These are phyloP conservation scores for Pocillopora grandis DNA, from an alignment of 92 coral and sea anemone species.

Conservation along the genomic window DNA sequence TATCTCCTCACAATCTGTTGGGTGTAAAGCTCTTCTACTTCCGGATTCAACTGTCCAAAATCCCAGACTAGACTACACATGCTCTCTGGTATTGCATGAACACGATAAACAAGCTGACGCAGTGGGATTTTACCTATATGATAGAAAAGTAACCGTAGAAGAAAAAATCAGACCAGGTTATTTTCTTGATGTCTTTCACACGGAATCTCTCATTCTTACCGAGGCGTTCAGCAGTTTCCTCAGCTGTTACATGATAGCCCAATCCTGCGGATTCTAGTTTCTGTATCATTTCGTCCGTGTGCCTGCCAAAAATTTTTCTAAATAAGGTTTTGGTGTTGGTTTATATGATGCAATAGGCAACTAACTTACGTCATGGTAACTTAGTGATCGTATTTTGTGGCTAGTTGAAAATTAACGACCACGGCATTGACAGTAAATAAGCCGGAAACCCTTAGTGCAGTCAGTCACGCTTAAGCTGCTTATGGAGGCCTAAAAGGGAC, in stretches of 20 bases:
- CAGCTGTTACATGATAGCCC: slow-evolving; percentile 82
- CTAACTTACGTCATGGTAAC: background rate
- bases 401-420: too few species aligned
- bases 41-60: slow-evolving; percentile 80
- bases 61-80: slow-evolving; percentile 88
- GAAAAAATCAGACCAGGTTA: background rate
- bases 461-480: too few species aligned
- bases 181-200: background rate
- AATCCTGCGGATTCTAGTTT: slow-evolving; percentile 89
- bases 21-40: slow-evolving; percentile 70
- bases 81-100: slow-evolving; percentile 78
- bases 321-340: background rate
- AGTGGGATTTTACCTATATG: slow-evolving; percentile 69
- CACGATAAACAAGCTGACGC: slow-evolving; percentile 84
- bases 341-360: background rate
- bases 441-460: too few species aligned
- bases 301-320: slow-evolving; percentile 43
- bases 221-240: slow-evolving; percentile 68
- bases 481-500: too few species aligned
- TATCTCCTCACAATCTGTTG: slow-evolving; percentile 73
- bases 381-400: background rate
- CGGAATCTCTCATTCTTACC: slow-evolving; percentile 44
- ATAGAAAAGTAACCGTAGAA: background rate
- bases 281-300: slow-evolving; percentile 79
- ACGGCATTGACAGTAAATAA: too few species aligned